Evolutionary conservation across 1,140 invertebrate species (phyloP).

Genomic region (Bombus turneri): DNA sequence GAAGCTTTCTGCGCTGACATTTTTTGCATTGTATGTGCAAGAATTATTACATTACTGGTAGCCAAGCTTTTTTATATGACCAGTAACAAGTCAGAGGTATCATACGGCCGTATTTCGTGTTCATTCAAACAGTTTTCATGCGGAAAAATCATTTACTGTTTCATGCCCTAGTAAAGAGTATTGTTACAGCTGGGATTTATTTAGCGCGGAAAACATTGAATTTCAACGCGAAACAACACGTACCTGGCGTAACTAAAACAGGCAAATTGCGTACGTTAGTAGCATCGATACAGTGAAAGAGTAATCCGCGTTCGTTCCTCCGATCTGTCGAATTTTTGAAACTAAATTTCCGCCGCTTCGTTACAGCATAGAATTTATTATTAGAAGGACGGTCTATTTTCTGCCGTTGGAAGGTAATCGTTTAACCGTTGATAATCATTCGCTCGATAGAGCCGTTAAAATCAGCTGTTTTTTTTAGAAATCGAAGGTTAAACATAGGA

Average conservation of each 20-base stretch:
- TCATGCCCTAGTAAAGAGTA: background rate
- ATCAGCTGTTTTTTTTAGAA: background rate
- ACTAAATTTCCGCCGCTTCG: background rate
- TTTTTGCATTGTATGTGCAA: background rate
- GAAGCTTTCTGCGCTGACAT: background rate
- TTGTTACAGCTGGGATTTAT: conserved; percentile 22
- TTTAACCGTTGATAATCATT: background rate
- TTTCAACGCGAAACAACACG: background rate
- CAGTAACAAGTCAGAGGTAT: background rate
- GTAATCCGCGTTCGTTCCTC: background rate
- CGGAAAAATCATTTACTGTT: conserved; percentile 37
- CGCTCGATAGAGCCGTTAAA: background rate
- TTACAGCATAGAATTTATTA: background rate
- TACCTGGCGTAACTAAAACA: background rate
- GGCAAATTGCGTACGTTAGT: background rate
- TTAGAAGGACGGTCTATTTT: background rate
- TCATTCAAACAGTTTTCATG: conserved; percentile 9
- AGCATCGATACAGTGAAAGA: background rate
- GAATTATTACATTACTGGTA: conserved; percentile 15
- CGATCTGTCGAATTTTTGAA: background rate
- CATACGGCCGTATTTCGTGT: background rate
- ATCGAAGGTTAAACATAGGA: background rate
- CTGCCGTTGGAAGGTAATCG: background rate
- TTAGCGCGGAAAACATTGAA: conserved; percentile 7
- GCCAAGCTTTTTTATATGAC: background rate